Conservation (phyloP, 2,113 vertebrate species). For the Columba janthina region DNA sequence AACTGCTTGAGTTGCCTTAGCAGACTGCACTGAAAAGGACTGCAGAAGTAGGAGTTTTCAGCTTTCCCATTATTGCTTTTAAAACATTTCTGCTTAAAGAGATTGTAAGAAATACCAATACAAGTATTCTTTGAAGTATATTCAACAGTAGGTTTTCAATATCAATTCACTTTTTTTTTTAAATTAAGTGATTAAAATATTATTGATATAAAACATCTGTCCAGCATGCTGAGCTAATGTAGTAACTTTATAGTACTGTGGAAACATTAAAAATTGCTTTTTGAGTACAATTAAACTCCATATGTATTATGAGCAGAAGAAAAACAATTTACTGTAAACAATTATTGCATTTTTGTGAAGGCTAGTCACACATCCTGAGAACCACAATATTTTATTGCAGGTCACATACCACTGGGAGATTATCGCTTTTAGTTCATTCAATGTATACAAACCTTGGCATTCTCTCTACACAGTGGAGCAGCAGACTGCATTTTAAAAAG, state of each 20-base stretch:
- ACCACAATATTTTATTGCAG: background rate
- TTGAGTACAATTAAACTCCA: background rate
- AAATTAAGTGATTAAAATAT: conserved; percentile 28
- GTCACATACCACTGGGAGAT: background rate
- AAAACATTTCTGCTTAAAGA: background rate
- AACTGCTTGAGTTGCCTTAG: background rate
- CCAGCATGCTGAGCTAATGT: conserved; percentile 3
- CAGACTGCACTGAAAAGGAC: background rate
- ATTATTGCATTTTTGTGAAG: background rate
- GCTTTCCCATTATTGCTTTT: background rate
- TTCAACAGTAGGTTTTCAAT: background rate
- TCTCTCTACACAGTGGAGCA: background rate
- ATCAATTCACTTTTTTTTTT: background rate
- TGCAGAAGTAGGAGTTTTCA: background rate
- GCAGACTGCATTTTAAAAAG: background rate
- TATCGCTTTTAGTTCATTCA: background rate
- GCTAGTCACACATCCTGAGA: background rate
- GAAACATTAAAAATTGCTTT: background rate
- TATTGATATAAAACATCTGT: conserved; percentile 16
- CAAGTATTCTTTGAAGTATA: background rate
- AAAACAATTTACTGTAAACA: background rate
- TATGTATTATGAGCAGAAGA: background rate
- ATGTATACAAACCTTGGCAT: background rate
- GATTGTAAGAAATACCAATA: background rate
- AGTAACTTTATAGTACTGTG: background rate